Conservation (phyloP, 2,113 vertebrate genomes). For the Abramis brama region DNA sequence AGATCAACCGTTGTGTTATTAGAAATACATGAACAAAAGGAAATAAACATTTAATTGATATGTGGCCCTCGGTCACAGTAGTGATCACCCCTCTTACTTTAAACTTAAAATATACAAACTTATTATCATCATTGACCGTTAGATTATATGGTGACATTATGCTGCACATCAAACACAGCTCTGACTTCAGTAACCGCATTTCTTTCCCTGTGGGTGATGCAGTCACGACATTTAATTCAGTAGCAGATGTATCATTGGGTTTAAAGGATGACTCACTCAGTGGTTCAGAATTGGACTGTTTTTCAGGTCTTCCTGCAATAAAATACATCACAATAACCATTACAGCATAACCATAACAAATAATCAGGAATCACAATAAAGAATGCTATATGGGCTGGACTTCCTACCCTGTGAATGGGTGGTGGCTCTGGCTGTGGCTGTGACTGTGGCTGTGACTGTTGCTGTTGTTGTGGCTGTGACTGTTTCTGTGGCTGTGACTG, state of each 20-base stretch:
- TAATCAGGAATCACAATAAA: neutral
- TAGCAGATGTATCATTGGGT: neutral
- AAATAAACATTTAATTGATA: neutral
- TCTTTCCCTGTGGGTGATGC: neutral
- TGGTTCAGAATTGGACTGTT: accelerated
- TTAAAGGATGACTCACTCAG: conserved; percentile 19
- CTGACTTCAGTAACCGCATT: neutral
- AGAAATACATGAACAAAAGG: neutral
- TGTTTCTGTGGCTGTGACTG: too few relatives aligned
- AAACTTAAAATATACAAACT: neutral
- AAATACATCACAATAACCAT: neutral
- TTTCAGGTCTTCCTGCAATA: neutral
- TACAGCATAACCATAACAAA: neutral
- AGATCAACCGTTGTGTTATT: neutral
- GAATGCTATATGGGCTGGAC: neutral
- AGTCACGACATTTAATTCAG: neutral
- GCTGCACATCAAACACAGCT: neutral
- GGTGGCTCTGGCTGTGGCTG: too few relatives aligned
- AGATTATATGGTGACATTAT: neutral
- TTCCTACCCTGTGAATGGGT: neutral
- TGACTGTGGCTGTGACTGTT: too few relatives aligned
- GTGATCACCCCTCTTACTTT: neutral
- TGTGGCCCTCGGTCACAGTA: neutral
- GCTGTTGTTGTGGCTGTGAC: too few relatives aligned
- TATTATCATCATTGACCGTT: neutral